Base-by-base conservation (phyloP, 2,888 invertebrate species). In the Drosophila putrida region DNA sequence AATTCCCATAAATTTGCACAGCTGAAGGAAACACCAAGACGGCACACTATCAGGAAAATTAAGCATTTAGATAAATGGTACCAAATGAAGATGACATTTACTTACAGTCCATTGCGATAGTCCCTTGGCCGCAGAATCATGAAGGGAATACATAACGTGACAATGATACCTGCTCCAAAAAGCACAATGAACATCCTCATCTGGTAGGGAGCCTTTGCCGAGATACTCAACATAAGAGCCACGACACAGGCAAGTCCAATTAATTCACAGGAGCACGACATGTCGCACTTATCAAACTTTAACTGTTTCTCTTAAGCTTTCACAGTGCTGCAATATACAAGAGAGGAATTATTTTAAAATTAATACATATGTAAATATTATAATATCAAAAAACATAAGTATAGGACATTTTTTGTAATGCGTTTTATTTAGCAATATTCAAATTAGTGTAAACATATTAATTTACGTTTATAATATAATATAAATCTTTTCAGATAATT, bases 81-180 rank as follows among this genome's bases (percentile, higher is more conserved):
- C 2, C 4, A 36, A 20, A 43, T 31, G 4, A n/a, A 13, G 0
- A 11, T n/a, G 4, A n/a, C 28, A 2, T 6, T 6, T 9, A n/a
- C 96, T 96, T 94, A 97, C 97, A 96, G 91, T 13, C 96, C 96
- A 93, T 97, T 97, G 89, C 94, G 95, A 79, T 96, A 95, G 90
- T 95, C 95, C 77, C 95, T 94, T 2, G 96, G 96, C 75, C 94
- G 94, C 20, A 95, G 90, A 66, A 97, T 91, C 96, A 96, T 96
- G 44, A 97, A 92, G 6, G 97, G 97, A 74, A 97, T 94, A 72
- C 95, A 95, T 75, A 95, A 91, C 63, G 90, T 69, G 27, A 96
- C 94, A 78, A 94, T 93, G 83, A 95, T 87, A 80, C 95, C 93
- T 36, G 95, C 94, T 54, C 94, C 91, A 43, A 95, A 80, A 49